Evolutionary conservation across 92 coral and sea anemone species (phyloP).

Genomic region (Paragorgia papillata): DNA sequence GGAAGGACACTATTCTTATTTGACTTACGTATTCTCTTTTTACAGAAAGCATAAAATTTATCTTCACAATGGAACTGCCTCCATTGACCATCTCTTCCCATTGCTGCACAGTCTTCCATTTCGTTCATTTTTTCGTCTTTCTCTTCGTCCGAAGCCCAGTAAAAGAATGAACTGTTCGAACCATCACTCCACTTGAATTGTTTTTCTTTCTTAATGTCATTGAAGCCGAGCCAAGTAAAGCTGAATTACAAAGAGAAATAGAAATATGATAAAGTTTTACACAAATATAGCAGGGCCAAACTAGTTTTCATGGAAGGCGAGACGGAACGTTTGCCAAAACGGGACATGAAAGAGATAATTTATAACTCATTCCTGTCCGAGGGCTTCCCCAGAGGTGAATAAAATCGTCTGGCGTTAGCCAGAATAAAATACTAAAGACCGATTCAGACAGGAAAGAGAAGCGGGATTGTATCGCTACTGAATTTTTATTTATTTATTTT

Average conservation of each 20-base stretch:
- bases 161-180: constrained; percentile 62
- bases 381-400: too few relatives aligned
- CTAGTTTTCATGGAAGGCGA: too few relatives aligned
- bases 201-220: constrained; percentile 75
- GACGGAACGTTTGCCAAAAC: too few relatives aligned
- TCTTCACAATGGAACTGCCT: constrained; percentile 91
- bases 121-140: constrained; percentile 76
- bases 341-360: too few relatives aligned
- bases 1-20: too few relatives aligned
- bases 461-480: too few relatives aligned
- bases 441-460: too few relatives aligned
- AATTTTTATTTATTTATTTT: too few relatives aligned
- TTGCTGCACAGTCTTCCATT: constrained; percentile 82
- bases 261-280: not conserved
- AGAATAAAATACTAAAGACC: too few relatives aligned
- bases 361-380: too few relatives aligned
- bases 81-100: constrained; percentile 87
- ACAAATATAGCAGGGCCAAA: too few relatives aligned
- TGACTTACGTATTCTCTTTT: constrained; percentile 86
- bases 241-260: constrained; percentile 47
- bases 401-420: too few relatives aligned
- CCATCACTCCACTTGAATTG: constrained; percentile 82
- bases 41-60: constrained; percentile 86
- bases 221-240: constrained; percentile 90
- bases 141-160: constrained; percentile 83